Evolutionary conservation across 2,113 vertebrate genomes (phyloP), one percentile per base, ranked within the genome.

Genomic region (Nibea coibor): DNA sequence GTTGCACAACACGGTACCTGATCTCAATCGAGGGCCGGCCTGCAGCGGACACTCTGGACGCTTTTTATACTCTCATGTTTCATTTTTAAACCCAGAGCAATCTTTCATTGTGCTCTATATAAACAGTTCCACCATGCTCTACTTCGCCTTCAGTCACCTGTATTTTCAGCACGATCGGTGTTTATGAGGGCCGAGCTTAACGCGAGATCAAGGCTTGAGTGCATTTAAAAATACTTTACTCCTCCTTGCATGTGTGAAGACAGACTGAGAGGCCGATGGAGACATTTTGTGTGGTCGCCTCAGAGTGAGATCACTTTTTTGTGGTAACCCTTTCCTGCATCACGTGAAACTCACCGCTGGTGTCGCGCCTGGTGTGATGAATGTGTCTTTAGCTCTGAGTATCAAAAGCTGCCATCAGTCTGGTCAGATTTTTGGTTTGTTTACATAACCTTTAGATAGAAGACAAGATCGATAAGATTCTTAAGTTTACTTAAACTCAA

Each of bases 1-100:
- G 47, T 85, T 74, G 76, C 80, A 66, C 73, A 86, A 85, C 70
- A 56, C 47, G 43, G 35, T 2, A 35, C 35, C 35, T 71, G 74
- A 64, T 62, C 50, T 86, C 62, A 82, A 80, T 89, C 68, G 35
- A 75, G 63, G 63, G 14, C 73, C 64, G 50, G 48, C 65, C 58
- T 42, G 6, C 50, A 19, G 24, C 57, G 66, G 65, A 71, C 20
- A 26, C 56, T 43, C 19, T 1, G 35, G 28, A 50, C 65, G 51
- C 76, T 75, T 45, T 71, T 50, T 28, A 53, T 59, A 19, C 47
- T 14, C 73, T 4, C 54, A 28, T 72, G 53, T 83, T 83, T 86
- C 73, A 66, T 78, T 84, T 87, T 83, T 45, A 31, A 72, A 59
- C 64, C n/a, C 35, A 17, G 5, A 72, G 48, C 2, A 14, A n/a